Evolutionary conservation across 2,888 invertebrate genomes (phyloP), one percentile per base, ranked within the genome.

Genomic region (Sialis lutaria): DNA sequence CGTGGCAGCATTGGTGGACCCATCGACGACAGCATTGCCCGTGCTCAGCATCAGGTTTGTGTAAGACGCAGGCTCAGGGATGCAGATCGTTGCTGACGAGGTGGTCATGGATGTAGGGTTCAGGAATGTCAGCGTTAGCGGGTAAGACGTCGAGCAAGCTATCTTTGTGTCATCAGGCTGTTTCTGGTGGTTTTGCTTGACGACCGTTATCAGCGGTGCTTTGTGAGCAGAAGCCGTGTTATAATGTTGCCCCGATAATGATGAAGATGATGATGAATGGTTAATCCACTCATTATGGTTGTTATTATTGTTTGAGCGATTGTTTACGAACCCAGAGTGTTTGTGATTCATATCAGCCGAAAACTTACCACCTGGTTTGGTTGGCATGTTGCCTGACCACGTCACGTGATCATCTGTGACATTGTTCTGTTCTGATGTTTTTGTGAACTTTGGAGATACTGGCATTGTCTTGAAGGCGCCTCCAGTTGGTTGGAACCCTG

Each of bases 381-480:
- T 43, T 9, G 33, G 2, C 7, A 22, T 6, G 6, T 12, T 13
- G 30, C 22, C 9, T 8, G 13, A 22, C 8, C 22, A 22, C 5
- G 9, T 9, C 10, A 7, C 13, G 13, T 10, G 22, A 5, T 44
- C 33, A 9, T 13, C 33, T 10, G 10, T 31, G 2, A 40, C 37
- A 33, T 13, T 12, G 22, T 10, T 12, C 6, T n/a, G 12, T 10
- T 37, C 37, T 40, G 47, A 41, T 22, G 63, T 58, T 47, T 63
- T 64, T 37, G 65, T 59, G 41, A 69, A 60, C 63, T 73, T 72
- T 6, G 72, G 72, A 22, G 72, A 72, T 49, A 69, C 65, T 4
- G 82, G 88, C 69, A 89, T 83, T 10, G 89, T 88, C 65, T 90
- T 89, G 61, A 93, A 92, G 39, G 92, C 91, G 13, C 91, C 90